A percentile compares a stretch with the other conserved stretches of the same genome.
Evolutionary conservation across 2,797 vertebrate species (phyloP).

Genomic region (Enteromius anoplus): DNA sequence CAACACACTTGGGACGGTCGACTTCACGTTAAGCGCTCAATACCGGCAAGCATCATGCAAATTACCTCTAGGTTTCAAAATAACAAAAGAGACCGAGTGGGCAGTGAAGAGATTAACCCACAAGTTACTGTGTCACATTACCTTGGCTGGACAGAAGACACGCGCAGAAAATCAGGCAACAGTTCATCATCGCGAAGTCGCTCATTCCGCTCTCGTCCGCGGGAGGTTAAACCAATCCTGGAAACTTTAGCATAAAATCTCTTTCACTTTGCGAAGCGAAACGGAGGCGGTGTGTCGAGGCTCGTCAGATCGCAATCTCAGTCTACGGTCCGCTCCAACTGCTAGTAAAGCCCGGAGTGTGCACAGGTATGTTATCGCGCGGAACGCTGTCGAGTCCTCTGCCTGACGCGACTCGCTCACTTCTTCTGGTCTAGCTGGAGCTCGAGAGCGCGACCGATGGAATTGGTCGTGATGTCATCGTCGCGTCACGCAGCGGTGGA

Average conservation of each 20-base stretch:
- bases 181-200: conserved; percentile 58
- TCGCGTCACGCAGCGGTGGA: conserved; percentile 25
- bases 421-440: conserved; percentile 23
- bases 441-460: conserved; percentile 24
- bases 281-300: conserved; percentile 58
- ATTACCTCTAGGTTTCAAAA: neutral
- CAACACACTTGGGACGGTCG: conserved; percentile 36
- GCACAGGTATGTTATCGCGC: conserved; percentile 37
- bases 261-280: conserved; percentile 24
- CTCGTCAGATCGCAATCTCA: conserved; percentile 26
- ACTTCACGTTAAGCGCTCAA: neutral
- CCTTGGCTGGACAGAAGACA: conserved; percentile 68
- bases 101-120: neutral
- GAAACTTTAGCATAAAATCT: conserved; percentile 46
- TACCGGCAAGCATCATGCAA: neutral
- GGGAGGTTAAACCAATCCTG: conserved; percentile 68
- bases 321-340: conserved; percentile 28
- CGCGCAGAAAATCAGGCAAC: conserved; percentile 61
- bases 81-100: neutral
- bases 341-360: conserved; percentile 29
- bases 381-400: neutral
- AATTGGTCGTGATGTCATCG: conserved; percentile 49
- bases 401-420: conserved; percentile 8
- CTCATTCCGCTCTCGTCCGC: conserved; percentile 69
- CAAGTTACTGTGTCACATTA: conserved; percentile 61